Evolutionary conservation across 2,113 vertebrate species (phyloP).

Genomic region (Trinectes maculatus): DNA sequence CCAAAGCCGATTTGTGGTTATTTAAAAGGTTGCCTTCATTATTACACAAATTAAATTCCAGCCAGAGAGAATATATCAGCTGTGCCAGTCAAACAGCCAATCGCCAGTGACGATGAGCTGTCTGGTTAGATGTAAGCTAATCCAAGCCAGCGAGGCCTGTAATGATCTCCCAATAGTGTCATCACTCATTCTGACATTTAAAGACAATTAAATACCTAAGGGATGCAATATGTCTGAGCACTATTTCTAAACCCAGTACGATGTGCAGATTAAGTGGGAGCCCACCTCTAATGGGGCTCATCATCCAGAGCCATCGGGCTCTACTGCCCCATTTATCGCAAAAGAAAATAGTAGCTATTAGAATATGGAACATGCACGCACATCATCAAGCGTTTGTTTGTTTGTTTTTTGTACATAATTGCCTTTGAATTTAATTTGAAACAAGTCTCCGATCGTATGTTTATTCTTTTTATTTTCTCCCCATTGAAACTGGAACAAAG

Average conservation of each 20-base stretch:
- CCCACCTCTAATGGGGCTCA: conserved; percentile 17
- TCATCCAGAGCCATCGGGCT: conserved; percentile 6
- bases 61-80: conserved; percentile 43
- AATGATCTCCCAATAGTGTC: conserved; percentile 65
- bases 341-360: too few relatives aligned
- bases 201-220: conserved; percentile 74
- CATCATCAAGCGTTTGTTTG: neutral
- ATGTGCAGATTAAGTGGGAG: conserved; percentile 32
- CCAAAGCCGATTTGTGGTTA: conserved; percentile 12
- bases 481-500: conserved; percentile 12
- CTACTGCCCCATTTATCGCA: neutral
- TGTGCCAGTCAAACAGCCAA: conserved; percentile 45
- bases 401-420: too few relatives aligned
- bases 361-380: too few relatives aligned
- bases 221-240: conserved; percentile 40
- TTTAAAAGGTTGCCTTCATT: conserved; percentile 46
- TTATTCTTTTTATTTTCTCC: conserved; percentile 37
- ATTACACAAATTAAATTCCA: conserved; percentile 60
- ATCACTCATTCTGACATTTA: conserved; percentile 71
- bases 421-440: too few relatives aligned
- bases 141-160: conserved; percentile 54
- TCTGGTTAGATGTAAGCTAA: conserved; percentile 46
- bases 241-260: conserved; percentile 38
- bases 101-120: conserved; percentile 33
- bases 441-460: too few relatives aligned